Base-by-base conservation (phyloP, 92 coral and sea anemone genomes). In the Virgularia gustaviana region DNA sequence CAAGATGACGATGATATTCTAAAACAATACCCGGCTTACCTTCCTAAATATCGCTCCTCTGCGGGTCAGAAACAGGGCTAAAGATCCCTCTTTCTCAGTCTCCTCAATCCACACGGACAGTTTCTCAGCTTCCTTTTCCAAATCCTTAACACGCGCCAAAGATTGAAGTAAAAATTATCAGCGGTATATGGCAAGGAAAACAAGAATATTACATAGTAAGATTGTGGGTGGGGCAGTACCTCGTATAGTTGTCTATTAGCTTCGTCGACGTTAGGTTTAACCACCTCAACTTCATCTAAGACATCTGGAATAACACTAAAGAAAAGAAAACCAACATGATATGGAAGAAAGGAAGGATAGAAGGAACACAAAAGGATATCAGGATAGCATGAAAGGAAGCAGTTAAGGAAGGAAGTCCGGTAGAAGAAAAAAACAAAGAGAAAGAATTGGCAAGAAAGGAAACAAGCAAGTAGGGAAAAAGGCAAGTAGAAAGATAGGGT, bases 21-120 rank as follows among this genome's bases (percentile, higher is more conserved):
- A n/a, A n/a, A n/a, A n/a, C n/a, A n/a, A n/a, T n/a, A n/a, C n/a
- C n/a, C n/a, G n/a, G n/a, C n/a, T n/a, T n/a, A 92, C 97, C 97
- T 92, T 92, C 33, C 97, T 80, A 71, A 78, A 82, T 44, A 92
- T 83, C 37, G 97, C 97, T 18, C 97, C 97, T 62, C 97, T 70
- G 34, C 97, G 88, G 51, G 96, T 81, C 31, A 92, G 59, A 75
- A 70, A 81, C 53, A 92, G 63, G 13, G 97, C 91, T 5, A 68
- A 71, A 1, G 92, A 81, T 63, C 86, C 96, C 15, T 70, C 64
- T 76, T 83, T 87, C 30, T 87, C 79, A 20, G 96, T 79, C 42
- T 75, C 64, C 35, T 86, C 86, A 4, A 92, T 80, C 83, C 87
- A 76, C 25, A 64, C 77, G 2, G 85, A 64, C 23, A 92, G 70